Percentiles rank a stretch among this genome's conserved stretches.
Conservation (phyloP, 1,140 invertebrate species). For the Cotesia typhae region DNA sequence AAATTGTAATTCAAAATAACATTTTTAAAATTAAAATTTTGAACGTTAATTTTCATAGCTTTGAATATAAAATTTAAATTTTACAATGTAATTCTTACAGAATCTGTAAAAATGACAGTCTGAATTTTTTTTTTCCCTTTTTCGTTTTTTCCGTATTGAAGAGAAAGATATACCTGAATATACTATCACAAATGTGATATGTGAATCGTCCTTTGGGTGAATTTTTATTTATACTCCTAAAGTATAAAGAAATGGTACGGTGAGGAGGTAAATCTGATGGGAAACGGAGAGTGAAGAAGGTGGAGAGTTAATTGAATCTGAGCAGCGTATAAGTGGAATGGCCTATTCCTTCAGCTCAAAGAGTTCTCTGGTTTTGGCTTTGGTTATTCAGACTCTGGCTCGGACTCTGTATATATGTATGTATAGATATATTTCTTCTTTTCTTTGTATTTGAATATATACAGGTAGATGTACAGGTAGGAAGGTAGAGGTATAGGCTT, state of each 20-base stretch:
- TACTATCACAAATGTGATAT: no score
- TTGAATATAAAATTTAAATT: no score
- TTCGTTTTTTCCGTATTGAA: no score
- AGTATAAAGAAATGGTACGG: constrained; percentile 14
- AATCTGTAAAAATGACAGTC: no score
- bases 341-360: constrained; percentile 57
- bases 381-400: constrained; percentile 14
- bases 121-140: no score
- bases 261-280: constrained; percentile 38
- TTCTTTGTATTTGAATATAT: constrained; percentile 44
- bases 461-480: not conserved
- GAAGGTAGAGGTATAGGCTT: not conserved
- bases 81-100: no score
- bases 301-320: constrained; percentile 67
- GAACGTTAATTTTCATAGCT: no score
- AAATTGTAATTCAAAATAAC: no score
- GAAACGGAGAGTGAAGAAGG: constrained; percentile 57
- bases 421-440: constrained; percentile 52
- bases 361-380: constrained; percentile 24
- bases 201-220: not conserved
- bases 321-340: constrained; percentile 67
- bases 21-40: no score
- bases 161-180: no score
- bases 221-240: not conserved
- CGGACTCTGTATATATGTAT: constrained; percentile 33